phyloP scores from a whole-genome alignment of 2,888 invertebrate species.

The Anthoptus insignis region DNA sequence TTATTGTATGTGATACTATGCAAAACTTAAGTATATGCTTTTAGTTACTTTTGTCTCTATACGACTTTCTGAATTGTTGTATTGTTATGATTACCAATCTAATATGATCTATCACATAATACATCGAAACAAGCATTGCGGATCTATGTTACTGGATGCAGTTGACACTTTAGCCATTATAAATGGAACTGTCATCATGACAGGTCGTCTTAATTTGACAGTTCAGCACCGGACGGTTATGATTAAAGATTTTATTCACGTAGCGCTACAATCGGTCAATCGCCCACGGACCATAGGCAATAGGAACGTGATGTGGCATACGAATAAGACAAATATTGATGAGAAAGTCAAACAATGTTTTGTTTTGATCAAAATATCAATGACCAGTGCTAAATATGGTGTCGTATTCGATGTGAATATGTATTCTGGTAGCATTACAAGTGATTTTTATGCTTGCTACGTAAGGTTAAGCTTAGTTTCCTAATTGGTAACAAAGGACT shows the following conservation, averaged over 20 bases:
- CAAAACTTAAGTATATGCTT: constrained; percentile 24
- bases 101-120: constrained; percentile 12
- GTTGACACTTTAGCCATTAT: constrained; percentile 10
- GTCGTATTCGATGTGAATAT: constrained; percentile 26
- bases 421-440: constrained; percentile 33
- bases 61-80: constrained; percentile 28
- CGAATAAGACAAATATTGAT: constrained; percentile 42
- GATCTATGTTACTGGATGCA: constrained; percentile 16
- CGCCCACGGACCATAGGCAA: constrained; percentile 53
- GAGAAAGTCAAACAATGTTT: constrained; percentile 50
- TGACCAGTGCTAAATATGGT: constrained; percentile 42
- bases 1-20: constrained; percentile 6
- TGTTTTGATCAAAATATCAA: constrained; percentile 54
- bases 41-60: constrained; percentile 20
- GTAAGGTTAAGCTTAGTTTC: constrained; percentile 29
- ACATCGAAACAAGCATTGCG: neutral
- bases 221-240: constrained; percentile 15
- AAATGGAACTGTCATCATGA: neutral
- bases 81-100: constrained; percentile 22
- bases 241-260: constrained; percentile 50
- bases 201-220: neutral
- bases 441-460: constrained; percentile 33
- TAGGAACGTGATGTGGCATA: constrained; percentile 42
- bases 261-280: constrained; percentile 52
- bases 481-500: constrained; percentile 36